Percentiles rank a stretch among this genome's conserved stretches.
Conservation (phyloP, 2,797 vertebrate species). For the Tinamus major region DNA sequence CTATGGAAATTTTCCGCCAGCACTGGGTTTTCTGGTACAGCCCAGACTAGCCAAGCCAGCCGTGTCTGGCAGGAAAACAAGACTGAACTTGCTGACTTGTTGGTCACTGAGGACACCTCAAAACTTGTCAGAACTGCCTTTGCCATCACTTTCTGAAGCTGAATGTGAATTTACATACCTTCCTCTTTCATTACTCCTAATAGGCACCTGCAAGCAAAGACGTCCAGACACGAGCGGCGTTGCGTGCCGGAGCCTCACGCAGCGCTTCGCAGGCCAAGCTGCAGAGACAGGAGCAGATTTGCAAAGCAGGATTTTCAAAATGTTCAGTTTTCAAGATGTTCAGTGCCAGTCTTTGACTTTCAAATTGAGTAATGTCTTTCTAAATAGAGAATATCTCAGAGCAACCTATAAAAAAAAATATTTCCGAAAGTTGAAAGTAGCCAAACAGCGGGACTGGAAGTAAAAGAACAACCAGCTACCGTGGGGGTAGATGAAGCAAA, state of each 20-base stretch:
- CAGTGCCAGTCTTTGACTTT: neutral
- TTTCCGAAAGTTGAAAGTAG: neutral
- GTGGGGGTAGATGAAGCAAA: neutral
- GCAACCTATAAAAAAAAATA: neutral
- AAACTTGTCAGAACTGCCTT: neutral
- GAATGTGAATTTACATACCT: neutral
- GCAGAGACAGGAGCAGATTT: neutral
- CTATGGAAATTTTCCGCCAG: accelerated
- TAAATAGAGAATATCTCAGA: neutral
- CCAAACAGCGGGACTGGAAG: neutral
- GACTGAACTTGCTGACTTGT: neutral
- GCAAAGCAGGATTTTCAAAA: neutral
- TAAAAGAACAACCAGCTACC: neutral
- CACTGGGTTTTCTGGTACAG: accelerated
- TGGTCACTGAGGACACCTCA: neutral
- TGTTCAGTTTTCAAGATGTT: neutral
- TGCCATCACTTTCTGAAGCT: neutral
- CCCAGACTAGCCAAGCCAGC: accelerated
- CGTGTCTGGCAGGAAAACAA: accelerated
- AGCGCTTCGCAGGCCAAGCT: neutral
- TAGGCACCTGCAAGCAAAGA: neutral
- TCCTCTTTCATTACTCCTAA: neutral
- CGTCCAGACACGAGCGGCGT: neutral
- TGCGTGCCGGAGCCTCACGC: neutral
- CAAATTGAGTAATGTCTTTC: neutral